Evolutionary conservation across 2,888 invertebrate species (phyloP).

Genomic region (Carcina quercana): DNA sequence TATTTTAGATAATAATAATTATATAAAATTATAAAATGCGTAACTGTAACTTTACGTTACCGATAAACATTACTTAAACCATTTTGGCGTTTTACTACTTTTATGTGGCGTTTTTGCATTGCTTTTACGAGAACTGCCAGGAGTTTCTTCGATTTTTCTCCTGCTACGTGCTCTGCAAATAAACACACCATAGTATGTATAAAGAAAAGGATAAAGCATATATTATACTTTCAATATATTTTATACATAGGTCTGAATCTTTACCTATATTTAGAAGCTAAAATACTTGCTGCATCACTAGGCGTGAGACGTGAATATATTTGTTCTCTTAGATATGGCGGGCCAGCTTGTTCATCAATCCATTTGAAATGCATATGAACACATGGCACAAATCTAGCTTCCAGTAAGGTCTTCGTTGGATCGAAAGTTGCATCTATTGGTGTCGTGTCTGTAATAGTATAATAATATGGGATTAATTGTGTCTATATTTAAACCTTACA

Average conservation of each 20-base stretch:
- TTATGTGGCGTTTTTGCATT: slow-evolving; percentile 32
- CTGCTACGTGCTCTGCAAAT: slow-evolving; percentile 52
- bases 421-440: slow-evolving; percentile 85
- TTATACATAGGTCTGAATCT: background rate
- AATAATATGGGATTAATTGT: slow-evolving; percentile 2
- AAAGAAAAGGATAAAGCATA: slow-evolving; percentile 3
- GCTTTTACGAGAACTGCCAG: slow-evolving; percentile 23
- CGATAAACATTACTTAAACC: slow-evolving; percentile 49
- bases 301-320: slow-evolving; percentile 77
- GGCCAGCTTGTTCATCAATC: slow-evolving; percentile 38
- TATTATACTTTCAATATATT: background rate
- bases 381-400: slow-evolving; percentile 85
- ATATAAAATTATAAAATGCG: background rate
- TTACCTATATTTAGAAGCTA: slow-evolving; percentile 82
- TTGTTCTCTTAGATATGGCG: slow-evolving; percentile 74
- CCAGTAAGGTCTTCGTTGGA: slow-evolving; percentile 76
- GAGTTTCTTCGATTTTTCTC: slow-evolving; percentile 37
- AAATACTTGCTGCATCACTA: slow-evolving; percentile 78
- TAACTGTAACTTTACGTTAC: background rate
- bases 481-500: slow-evolving; percentile 5
- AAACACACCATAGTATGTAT: background rate
- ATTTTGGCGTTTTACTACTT: slow-evolving; percentile 58
- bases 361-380: slow-evolving; percentile 84
- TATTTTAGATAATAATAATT: no score
- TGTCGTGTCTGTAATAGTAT: slow-evolving; percentile 79